Conservation (phyloP, 2,113 vertebrate species). For the Clinocottus analis region DNA sequence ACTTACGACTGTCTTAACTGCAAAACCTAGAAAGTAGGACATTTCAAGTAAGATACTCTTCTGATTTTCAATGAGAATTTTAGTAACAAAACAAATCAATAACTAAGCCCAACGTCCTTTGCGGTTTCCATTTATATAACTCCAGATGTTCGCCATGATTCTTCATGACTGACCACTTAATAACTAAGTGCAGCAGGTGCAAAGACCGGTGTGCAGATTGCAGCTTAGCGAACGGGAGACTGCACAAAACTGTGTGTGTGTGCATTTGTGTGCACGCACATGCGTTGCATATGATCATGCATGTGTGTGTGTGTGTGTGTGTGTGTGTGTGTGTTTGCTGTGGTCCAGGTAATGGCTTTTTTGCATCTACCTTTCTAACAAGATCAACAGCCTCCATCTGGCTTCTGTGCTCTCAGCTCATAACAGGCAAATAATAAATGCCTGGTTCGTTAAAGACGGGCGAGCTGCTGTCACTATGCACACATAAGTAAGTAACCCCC, state of each 20-base stretch:
- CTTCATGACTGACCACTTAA: slow-evolving; percentile 30
- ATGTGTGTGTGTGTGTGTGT: slow-evolving; percentile 45
- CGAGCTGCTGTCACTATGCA: slow-evolving; percentile 40
- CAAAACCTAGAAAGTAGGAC: neutral
- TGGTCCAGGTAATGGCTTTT: slow-evolving; percentile 77
- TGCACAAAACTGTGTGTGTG: slow-evolving; percentile 25
- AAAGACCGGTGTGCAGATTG: slow-evolving; percentile 27
- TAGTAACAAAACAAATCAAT: neutral
- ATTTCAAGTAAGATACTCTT: neutral
- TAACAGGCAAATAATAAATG: slow-evolving; percentile 74
- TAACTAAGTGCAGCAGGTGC: slow-evolving; percentile 61
- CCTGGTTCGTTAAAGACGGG: slow-evolving; percentile 56
- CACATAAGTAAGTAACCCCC: slow-evolving; percentile 25
- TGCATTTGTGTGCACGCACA: slow-evolving; percentile 24
- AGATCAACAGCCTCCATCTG: slow-evolving; percentile 84
- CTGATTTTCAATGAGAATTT: neutral
- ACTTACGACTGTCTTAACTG: neutral
- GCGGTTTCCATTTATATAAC: slow-evolving; percentile 23
- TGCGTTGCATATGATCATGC: too few relatives aligned
- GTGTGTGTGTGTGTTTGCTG: slow-evolving; percentile 73
- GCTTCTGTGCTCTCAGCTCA: slow-evolving; percentile 66
- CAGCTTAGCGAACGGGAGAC: slow-evolving; percentile 33
- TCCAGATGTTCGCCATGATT: slow-evolving; percentile 10
- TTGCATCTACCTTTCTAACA: slow-evolving; percentile 75
- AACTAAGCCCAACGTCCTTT: neutral